Base-by-base conservation (phyloP, 1,140 invertebrate genomes). In the Dreissena polymorpha region DNA sequence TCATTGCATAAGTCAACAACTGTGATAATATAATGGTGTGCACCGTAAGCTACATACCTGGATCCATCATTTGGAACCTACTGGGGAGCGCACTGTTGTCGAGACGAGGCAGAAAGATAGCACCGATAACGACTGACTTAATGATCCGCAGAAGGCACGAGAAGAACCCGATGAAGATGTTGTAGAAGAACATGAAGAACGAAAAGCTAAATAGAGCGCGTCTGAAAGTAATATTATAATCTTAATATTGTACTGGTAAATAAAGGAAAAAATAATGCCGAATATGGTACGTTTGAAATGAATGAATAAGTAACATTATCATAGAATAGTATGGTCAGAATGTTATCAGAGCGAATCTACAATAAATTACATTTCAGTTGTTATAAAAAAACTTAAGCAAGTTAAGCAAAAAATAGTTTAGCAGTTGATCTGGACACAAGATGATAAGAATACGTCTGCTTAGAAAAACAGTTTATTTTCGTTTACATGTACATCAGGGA, bases 111-210 rank as follows among this genome's bases (percentile, higher is more conserved):
- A 89, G 51, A 50, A 88, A 85, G 18, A 79, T n/a, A 0, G 80
- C 67, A 3, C 88, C 88, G 10, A 89, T n/a, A 0, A 81, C 65
- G 16, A 89, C 83, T 57, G 86, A 81, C 18, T 87, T 88, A 29
- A 87, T 25, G 51, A 89, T 85, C n/a, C 87, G 68, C 60, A 89
- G 18, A 21, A 89, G 63, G 74, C 86, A 87, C 16, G 86, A 87
- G 64, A 88, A 13, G 21, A 87, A 55, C 5, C 87, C 87, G 67
- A 89, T 49, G 72, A 89, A 88, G 25, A 89, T 86, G 79, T 88
- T 89, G 83, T 85, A 88, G 88, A 89, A 87, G 25, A 88, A 88
- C 74, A 89, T 84, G 78, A 89, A 88, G 82, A 85, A 88, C 2
- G 84, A 81, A 68, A 87, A 85, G 75, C 64, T 82, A 76, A 88